Evolutionary conservation across 1,140 invertebrate genomes (phyloP), one percentile per base, ranked within the genome.

Genomic region (Drosophila nigrodunni): DNA sequence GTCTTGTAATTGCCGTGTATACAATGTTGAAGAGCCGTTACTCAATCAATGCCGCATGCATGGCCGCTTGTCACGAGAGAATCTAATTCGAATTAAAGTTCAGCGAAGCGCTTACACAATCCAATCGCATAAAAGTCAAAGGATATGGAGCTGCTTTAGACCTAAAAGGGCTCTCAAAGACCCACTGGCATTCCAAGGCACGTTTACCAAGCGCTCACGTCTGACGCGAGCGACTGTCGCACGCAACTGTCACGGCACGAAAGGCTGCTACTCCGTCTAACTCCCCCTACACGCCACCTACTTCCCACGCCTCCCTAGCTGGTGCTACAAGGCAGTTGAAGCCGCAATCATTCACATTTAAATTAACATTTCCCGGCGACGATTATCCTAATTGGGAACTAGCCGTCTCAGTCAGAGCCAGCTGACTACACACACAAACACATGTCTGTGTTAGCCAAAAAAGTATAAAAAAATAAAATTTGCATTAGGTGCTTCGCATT

Each of bases 301-400:
- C 25, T 30, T 7, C n/a, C 34, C n/a, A 1, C 3, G n/a, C 50
- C 50, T 34, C 6, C 21, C 49, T 50, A 21, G 13, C 41, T 10
- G 35, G 52, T 9, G 35, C 18, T 30, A 65, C 39, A 34, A 61
- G 39, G 39, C 35, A 10, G 47, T 41, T 59, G 64, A 57, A 81
- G 46, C 68, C 77, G 73, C 83, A 90, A 91, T 91, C 86, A 82
- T 81, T 91, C 86, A 88, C 77, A 88, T 90, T 91, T 91, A 91
- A 91, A 91, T 91, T 90, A 91, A 91, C 90, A 91, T 91, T 91
- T 91, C 90, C 90, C 89, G 73, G 58, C 74, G 66, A 59, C 82
- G 90, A 91, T 91, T 91, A 91, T 91, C 80, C 81, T 88, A 90
- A 91, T 89, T 91, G 78, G 64, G 77, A 83, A 82, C 71, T 66